Percentiles rank a stretch among this genome's conserved stretches.
Conservation (phyloP, 2,888 invertebrate species). For the Nomada lathburiana region DNA sequence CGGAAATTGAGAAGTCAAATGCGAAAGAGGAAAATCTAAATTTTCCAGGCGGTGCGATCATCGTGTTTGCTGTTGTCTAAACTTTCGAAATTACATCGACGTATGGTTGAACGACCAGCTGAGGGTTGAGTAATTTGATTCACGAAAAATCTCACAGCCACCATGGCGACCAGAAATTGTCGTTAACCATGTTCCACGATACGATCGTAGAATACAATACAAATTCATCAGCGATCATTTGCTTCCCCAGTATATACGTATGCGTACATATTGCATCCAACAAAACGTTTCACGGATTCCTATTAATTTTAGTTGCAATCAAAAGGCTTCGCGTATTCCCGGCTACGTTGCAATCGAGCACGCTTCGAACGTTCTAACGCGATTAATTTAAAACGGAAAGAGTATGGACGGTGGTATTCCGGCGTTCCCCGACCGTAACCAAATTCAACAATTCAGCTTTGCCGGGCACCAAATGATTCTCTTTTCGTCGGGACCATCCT, state of each 20-base stretch:
- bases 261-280: too few relatives aligned
- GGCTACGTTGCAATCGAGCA: neutral
- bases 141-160: conserved; percentile 9
- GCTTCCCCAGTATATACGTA: too few relatives aligned
- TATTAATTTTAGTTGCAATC: conserved; percentile 15
- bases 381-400: conserved; percentile 46
- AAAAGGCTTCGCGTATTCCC: neutral
- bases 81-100: neutral
- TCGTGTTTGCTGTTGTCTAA: neutral
- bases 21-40: conserved; percentile 17
- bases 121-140: too few relatives aligned
- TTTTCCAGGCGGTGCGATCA: conserved; percentile 13
- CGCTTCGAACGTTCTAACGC: conserved; percentile 18
- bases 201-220: neutral
- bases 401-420: conserved; percentile 45
- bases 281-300: neutral
- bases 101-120: too few relatives aligned
- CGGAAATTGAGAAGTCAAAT: conserved; percentile 34
- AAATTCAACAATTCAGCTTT: conserved; percentile 45
- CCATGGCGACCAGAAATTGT: conserved; percentile 9
- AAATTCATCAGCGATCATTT: neutral
- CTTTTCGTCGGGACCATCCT: conserved; percentile 52
- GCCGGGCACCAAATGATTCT: conserved; percentile 42
- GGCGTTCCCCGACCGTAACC: conserved; percentile 43
- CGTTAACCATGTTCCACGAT: neutral